These are phyloP conservation scores for Microctonus hyperodae DNA, from an alignment of 2,888 invertebrate species.

Conservation along the genomic window DNA sequence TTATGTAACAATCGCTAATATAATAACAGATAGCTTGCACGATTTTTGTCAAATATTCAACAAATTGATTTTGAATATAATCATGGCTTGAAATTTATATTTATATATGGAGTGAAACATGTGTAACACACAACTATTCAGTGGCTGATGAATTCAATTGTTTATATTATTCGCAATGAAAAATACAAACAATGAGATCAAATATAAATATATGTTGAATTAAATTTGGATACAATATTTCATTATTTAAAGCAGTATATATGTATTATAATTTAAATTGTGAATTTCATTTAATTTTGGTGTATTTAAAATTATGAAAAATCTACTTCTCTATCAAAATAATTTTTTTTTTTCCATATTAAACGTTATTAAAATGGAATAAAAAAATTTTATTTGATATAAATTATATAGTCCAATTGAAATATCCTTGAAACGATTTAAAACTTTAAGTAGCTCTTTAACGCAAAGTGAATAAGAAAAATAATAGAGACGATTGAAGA, in stretches of 20 bases:
- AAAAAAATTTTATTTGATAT: too few species aligned
- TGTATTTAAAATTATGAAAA: too few species aligned
- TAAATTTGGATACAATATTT: not conserved
- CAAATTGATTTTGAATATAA: constrained; percentile 4
- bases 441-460: not conserved
- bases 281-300: not conserved
- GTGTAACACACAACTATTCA: not conserved
- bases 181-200: not conserved
- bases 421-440: not conserved
- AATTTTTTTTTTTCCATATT: too few species aligned
- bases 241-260: too few species aligned
- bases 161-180: not conserved
- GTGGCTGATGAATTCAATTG: not conserved
- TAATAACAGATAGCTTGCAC: not conserved
- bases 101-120: not conserved
- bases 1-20: not conserved
- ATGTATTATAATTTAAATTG: not conserved
- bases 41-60: constrained; percentile 10
- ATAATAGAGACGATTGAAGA: not conserved
- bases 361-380: too few species aligned
- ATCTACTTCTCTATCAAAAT: too few species aligned
- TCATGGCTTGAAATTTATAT: not conserved
- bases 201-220: too few species aligned
- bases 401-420: too few species aligned
- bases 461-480: not conserved